These are phyloP conservation scores for Speoplatyrhinus poulsoni DNA, from an alignment of 2,113 vertebrate species.

Conservation along the genomic window DNA sequence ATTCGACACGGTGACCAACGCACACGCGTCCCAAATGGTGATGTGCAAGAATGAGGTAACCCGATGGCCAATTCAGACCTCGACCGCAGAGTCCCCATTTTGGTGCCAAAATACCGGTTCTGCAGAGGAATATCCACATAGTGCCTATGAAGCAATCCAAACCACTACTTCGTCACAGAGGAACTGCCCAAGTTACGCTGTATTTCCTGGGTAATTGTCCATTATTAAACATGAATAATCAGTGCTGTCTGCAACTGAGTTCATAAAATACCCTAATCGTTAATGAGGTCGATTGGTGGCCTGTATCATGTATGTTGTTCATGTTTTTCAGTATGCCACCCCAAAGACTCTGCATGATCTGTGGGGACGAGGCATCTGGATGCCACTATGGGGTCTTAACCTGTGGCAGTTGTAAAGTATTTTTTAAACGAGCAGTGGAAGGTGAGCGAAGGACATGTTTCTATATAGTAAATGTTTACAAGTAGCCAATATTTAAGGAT, in stretches of 20 bases:
- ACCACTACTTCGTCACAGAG: conserved; percentile 47
- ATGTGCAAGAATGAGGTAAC: conserved; percentile 61
- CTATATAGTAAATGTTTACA: too few species aligned
- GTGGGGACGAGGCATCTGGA: conserved; percentile 94
- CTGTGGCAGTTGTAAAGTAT: conserved; percentile 98
- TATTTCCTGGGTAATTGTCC: conserved; percentile 65
- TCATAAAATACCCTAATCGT: neutral
- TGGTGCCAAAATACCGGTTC: conserved; percentile 62
- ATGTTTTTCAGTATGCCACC: conserved; percentile 80
- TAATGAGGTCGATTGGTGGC: neutral
- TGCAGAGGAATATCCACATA: conserved; percentile 52
- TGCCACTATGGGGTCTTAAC: conserved; percentile 97
- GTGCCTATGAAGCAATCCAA: conserved; percentile 56
- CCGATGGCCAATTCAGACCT: conserved; percentile 57
- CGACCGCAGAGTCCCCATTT: conserved; percentile 49
- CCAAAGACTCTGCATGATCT: conserved; percentile 93
- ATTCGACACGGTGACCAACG: conserved; percentile 38
- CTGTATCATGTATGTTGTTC: neutral
- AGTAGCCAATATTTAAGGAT: too few species aligned
- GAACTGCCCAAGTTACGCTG: conserved; percentile 41
- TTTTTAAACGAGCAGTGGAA: conserved; percentile 98
- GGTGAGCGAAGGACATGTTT: conserved; percentile 73
- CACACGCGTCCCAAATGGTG: conserved; percentile 29
- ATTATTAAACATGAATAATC: too few species aligned
- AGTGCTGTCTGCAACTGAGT: too few species aligned